Evolutionary conservation across 2,797 vertebrate species (phyloP).

Genomic region (Chiropotes sagulatus): DNA sequence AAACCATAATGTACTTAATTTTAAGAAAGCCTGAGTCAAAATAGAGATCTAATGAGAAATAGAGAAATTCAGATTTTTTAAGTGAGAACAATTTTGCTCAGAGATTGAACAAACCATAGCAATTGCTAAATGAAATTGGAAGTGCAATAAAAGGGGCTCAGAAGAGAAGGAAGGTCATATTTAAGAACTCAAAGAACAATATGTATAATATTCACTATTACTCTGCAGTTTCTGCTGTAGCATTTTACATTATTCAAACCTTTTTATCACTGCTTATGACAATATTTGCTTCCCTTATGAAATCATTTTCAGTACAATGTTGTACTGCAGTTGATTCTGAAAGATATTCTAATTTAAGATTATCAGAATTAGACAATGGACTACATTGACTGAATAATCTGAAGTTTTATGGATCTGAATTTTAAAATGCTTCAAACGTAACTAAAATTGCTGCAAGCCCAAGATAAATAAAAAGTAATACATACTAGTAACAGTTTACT

Average conservation of each 20-base stretch:
- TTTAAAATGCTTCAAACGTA: slow-evolving; percentile 47
- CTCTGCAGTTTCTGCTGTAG: slow-evolving; percentile 31
- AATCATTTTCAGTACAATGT: slow-evolving; percentile 66
- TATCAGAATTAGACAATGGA: slow-evolving; percentile 62
- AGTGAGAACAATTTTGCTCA: slow-evolving; percentile 12
- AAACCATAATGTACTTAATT: not conserved
- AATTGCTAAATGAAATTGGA: slow-evolving; percentile 48
- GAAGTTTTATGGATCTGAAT: slow-evolving; percentile 51
- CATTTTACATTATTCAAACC: slow-evolving; percentile 71
- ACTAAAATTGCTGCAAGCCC: slow-evolving; percentile 21
- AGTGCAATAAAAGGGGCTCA: slow-evolving; percentile 27
- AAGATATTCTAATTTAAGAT: slow-evolving; percentile 71
- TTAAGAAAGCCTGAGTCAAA: not conserved
- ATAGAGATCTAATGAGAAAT: not conserved
- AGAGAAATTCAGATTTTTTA: not conserved
- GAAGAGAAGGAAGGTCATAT: slow-evolving; percentile 14
- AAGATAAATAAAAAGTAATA: slow-evolving; percentile 45
- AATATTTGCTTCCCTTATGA: slow-evolving; percentile 73
- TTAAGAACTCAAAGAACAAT: slow-evolving; percentile 22
- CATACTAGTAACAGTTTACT: not conserved
- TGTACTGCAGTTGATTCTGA: slow-evolving; percentile 58
- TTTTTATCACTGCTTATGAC: slow-evolving; percentile 66
- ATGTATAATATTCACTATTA: slow-evolving; percentile 43
- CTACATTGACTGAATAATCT: slow-evolving; percentile 30
- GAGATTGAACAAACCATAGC: slow-evolving; percentile 35